These are phyloP conservation scores for Trichomycterus rosablanca DNA, from an alignment of 2,113 vertebrate species.

Conservation along the genomic window DNA sequence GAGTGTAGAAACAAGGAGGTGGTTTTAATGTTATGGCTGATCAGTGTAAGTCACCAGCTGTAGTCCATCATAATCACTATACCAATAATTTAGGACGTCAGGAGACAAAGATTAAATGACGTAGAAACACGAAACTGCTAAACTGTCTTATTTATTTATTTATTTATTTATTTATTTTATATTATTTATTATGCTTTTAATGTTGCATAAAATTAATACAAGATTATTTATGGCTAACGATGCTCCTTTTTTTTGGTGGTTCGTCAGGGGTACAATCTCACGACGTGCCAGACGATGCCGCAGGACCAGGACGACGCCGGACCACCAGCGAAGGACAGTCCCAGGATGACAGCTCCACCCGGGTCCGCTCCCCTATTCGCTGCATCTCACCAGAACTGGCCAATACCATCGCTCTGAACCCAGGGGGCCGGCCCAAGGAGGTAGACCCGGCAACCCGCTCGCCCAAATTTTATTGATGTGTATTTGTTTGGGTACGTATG, in stretches of 20 bases:
- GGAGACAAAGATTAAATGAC: too few relatives aligned
- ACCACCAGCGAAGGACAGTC: slow-evolving; percentile 78
- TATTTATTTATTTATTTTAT: too few relatives aligned
- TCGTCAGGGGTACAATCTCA: slow-evolving; percentile 76
- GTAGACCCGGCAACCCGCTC: slow-evolving; percentile 57
- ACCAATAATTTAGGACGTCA: too few relatives aligned
- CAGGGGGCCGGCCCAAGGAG: slow-evolving; percentile 96
- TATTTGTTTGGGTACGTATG: slow-evolving; percentile 10
- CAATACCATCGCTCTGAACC: slow-evolving; percentile 90
- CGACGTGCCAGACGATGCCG: slow-evolving; percentile 67
- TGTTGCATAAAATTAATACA: too few relatives aligned
- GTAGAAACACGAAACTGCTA: too few relatives aligned
- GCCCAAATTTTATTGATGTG: background rate
- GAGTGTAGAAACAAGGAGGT: too few relatives aligned
- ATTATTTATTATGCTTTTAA: too few relatives aligned
- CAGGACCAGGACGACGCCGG: slow-evolving; percentile 61
- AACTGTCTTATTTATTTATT: too few relatives aligned
- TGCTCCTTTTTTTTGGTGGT: background rate
- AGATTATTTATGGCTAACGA: too few relatives aligned
- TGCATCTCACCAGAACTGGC: slow-evolving; percentile 90
- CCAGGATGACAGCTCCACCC: slow-evolving; percentile 68
- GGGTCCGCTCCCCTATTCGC: slow-evolving; percentile 81
- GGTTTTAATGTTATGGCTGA: too few relatives aligned
- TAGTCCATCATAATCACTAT: too few relatives aligned
- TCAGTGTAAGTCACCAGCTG: too few relatives aligned